Evolutionary conservation across 2,797 vertebrate genomes (phyloP), one percentile per base, ranked within the genome.

Genomic region (Protonibea diacanthus): DNA sequence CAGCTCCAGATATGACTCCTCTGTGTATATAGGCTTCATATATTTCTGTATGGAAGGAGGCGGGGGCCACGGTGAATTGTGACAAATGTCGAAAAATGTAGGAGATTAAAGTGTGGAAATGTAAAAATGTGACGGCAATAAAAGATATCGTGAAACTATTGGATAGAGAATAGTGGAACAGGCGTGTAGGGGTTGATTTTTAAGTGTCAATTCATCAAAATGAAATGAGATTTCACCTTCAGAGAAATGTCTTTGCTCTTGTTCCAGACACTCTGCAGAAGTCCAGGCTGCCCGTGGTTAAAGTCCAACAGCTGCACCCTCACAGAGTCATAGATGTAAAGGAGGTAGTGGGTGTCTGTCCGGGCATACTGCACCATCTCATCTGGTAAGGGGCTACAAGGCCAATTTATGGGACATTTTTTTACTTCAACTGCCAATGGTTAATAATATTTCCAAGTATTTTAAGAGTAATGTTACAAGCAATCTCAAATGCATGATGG

Each of bases 331-430:
- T 97, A 99, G 90, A 99, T 95, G 76, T 98, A 98, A 0, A 98
- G 97, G 81, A 99, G 92, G 90, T 98, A 99, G 89, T 99, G 98
- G 2, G 98, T 99, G 92, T 99, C 98, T 0, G 95, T 93, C 8
- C 96, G 96, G 42, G 98, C 98, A 0, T 99, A 99, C 44, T 80
- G 93, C 9, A 97, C 64, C 98, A 99, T 99, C 81, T 99, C 98
- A n/a, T 97, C 95, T 5, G 98, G 97, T 86, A 99, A 87, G 0
- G 98, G 98, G 49, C 98, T 99, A 27, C 3, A 60, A 44, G 17
- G 12, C n/a, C 29, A 68, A 61, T 49, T 27, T 15, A 75, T 3
- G 21, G 10, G 10, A 78, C 47, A n/a, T 4, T 10, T 25, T 25
- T 47, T 66, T 14, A 80, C 4, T 47, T 49, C 13, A 60, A 33